Evolutionary conservation across 1,140 invertebrate species (phyloP), one percentile per base, ranked within the genome.

Genomic region (Brachionus rubens): DNA sequence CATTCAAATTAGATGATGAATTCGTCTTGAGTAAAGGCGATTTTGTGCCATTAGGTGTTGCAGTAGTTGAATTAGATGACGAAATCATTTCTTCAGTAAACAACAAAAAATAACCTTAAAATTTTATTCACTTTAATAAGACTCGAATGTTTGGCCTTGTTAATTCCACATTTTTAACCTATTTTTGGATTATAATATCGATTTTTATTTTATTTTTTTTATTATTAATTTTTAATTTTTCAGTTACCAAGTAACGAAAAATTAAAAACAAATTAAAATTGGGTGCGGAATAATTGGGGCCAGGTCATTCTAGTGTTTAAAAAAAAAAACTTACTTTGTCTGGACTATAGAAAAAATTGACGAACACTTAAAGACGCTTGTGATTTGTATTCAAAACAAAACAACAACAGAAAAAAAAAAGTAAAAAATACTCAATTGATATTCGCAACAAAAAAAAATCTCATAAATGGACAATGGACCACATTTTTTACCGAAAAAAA

Each of bases 401-500:
- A 46, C 43, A 10, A 46, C n/a, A n/a, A n/a, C n/a, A n/a, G 9
- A 36, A 36, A 36, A 36, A 5, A 36, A 36, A 36, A 36, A 36
- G 9, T 5, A 36, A 36, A 3, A 36, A 36, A 41, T 65, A 30
- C 21, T 43, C 59, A 21, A 46, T 65, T 26, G 30, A 65, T 65
- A 65, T 43, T 19, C 40, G 59, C 19, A 14, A 14, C 4, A 46
- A 46, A 46, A n/a, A 36, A 62, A 16, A 36, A 62, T 36, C 36
- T 65, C 40, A 65, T 41, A 36, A 65, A 41, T 43, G 6, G 59
- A 65, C 59, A 65, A 65, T 43, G 59, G 59, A 65, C 59, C 59
- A 65, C 59, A 65, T 65, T 65, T 65, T 43, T 43, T 30, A 65
- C 36, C 36, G 43, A 65, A 41, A 65, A 65, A 65, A 65, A 65